These are phyloP conservation scores for Eustalomyia histrio DNA, from an alignment of 2,888 invertebrate genomes.

Conservation along the genomic window DNA sequence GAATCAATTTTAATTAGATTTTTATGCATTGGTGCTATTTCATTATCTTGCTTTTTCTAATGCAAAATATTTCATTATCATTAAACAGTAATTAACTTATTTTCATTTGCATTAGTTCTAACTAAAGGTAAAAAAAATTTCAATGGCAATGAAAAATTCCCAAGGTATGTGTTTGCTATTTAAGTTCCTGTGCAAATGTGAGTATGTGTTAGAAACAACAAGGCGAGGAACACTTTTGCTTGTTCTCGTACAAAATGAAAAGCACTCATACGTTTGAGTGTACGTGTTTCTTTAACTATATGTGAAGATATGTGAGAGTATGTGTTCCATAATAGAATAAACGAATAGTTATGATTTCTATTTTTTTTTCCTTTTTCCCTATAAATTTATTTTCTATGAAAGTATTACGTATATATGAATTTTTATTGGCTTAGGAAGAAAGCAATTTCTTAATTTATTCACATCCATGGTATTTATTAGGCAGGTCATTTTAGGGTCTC, in stretches of 20 bases:
- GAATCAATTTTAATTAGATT: too few relatives aligned
- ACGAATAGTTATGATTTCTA: slow-evolving; percentile 23
- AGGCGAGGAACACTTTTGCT: slow-evolving; percentile 10
- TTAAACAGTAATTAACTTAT: too few relatives aligned
- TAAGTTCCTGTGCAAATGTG: background rate
- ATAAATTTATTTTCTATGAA: background rate
- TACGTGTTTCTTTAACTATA: background rate
- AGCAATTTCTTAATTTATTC: background rate
- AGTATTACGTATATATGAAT: background rate
- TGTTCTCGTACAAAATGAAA: background rate
- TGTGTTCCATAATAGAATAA: slow-evolving; percentile 37
- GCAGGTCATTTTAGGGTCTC: too few relatives aligned
- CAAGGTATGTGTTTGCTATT: background rate
- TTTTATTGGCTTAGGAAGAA: background rate
- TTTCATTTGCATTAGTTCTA: too few relatives aligned
- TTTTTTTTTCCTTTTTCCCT: slow-evolving; percentile 1
- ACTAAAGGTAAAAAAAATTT: too few relatives aligned
- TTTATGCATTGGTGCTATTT: too few relatives aligned
- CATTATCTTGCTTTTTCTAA: too few relatives aligned
- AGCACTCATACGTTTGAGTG: background rate
- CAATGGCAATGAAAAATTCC: too few relatives aligned
- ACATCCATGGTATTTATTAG: too few relatives aligned
- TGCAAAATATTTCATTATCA: too few relatives aligned
- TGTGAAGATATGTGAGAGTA: background rate
- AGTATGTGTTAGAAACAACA: background rate